Percentiles rank a stretch among this genome's conserved stretches.
These are phyloP conservation scores for Drosophila greeni DNA, from an alignment of 2,888 invertebrate genomes.

Conservation along the genomic window DNA sequence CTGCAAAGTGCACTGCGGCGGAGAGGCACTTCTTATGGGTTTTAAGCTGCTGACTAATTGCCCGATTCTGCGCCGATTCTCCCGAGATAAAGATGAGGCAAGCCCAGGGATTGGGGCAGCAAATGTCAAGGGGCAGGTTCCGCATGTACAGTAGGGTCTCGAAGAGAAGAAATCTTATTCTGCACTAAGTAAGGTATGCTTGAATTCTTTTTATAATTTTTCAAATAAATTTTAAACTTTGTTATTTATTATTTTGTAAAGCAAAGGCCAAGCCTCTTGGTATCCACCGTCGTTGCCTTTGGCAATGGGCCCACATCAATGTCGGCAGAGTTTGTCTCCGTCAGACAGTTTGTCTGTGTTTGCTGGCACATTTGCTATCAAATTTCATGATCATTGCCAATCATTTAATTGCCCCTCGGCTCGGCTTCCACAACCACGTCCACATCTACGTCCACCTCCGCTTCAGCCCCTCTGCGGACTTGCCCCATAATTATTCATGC, in stretches of 20 bases:
- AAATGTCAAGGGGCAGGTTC: constrained; percentile 26
- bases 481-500: constrained; percentile 60
- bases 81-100: constrained; percentile 37
- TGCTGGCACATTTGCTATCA: constrained; percentile 64
- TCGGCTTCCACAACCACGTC: constrained; percentile 1
- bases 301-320: constrained; percentile 57
- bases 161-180: background rate
- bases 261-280: background rate
- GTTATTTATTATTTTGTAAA: background rate
- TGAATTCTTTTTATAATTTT: no score
- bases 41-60: constrained; percentile 51
- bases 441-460: constrained; percentile 9
- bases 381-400: constrained; percentile 72
- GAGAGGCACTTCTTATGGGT: constrained; percentile 6
- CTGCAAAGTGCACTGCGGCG: constrained; percentile 51
- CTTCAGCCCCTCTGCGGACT: constrained; percentile 8
- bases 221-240: background rate
- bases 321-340: constrained; percentile 46
- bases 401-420: constrained; percentile 63
- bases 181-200: background rate
- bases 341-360: constrained; percentile 62
- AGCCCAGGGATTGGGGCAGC: background rate
- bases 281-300: constrained; percentile 27
- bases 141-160: background rate
- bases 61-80: constrained; percentile 37